Evolutionary conservation across 2,113 vertebrate species (phyloP).

Genomic region (Falco punctatus): DNA sequence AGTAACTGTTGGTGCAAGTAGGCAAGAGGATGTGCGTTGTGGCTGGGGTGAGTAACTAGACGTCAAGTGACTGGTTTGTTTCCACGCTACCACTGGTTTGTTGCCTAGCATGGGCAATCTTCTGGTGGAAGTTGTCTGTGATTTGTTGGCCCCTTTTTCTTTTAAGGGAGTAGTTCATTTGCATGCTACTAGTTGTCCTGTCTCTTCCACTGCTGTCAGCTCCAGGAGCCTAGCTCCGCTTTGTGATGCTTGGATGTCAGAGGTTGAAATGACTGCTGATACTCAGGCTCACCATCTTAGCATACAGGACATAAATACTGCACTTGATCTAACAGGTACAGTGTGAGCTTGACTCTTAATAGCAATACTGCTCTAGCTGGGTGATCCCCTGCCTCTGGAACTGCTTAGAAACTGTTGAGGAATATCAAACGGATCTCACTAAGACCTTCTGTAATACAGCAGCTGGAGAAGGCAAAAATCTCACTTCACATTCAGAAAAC

Average conservation of each 20-base stretch:
- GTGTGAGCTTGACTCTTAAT: neutral
- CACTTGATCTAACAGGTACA: neutral
- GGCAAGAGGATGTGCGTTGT: neutral
- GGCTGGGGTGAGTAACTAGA: slow-evolving; percentile 23
- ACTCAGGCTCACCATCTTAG: neutral
- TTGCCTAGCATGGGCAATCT: neutral
- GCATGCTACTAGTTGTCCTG: neutral
- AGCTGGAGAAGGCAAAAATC: neutral
- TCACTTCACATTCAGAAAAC: neutral
- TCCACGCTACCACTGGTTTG: neutral
- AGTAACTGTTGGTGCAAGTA: neutral
- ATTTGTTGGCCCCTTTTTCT: neutral
- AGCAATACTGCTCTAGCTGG: neutral
- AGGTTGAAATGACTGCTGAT: neutral
- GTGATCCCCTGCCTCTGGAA: neutral
- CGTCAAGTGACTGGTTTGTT: neutral
- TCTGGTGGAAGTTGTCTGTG: neutral
- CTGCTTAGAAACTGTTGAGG: neutral
- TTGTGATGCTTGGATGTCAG: neutral
- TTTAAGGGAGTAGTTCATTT: neutral
- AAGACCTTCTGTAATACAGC: neutral
- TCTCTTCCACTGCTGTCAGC: neutral
- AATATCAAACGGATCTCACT: neutral
- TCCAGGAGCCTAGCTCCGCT: neutral
- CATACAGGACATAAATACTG: neutral